These are phyloP conservation scores for Adelognathus sp. DNA, from an alignment of 2,888 invertebrate species.

Conservation along the genomic window DNA sequence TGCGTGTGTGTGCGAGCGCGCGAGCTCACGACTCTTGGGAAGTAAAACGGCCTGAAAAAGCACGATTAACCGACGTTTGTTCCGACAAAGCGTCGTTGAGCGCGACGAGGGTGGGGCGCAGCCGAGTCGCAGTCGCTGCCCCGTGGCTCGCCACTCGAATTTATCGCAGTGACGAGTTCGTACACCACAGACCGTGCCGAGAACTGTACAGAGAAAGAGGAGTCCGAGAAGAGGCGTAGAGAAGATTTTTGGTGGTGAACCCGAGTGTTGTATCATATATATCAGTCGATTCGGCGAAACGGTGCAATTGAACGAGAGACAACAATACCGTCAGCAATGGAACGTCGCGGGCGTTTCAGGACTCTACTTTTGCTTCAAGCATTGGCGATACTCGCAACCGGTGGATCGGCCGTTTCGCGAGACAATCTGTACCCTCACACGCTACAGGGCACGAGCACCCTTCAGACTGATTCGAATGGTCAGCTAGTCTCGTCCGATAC, in stretches of 20 bases:
- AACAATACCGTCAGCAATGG: constrained; percentile 70
- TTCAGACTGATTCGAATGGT: constrained; percentile 70
- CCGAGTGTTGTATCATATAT: constrained; percentile 51
- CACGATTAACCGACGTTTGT: no score
- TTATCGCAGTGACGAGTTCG: constrained; percentile 63
- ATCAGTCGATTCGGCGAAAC: constrained; percentile 74
- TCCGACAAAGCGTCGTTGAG: no score
- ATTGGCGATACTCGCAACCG: constrained; percentile 61
- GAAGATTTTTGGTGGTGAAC: constrained; percentile 66
- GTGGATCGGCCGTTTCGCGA: constrained; percentile 66
- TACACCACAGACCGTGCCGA: constrained; percentile 28
- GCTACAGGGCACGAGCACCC: constrained; percentile 62
- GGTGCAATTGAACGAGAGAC: neutral
- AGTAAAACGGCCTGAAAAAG: no score
- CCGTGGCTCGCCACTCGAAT: constrained; percentile 60
- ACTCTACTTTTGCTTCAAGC: constrained; percentile 61
- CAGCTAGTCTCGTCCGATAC: constrained; percentile 83
- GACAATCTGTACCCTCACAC: constrained; percentile 74
- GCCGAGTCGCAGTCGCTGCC: no score
- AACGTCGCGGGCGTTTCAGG: constrained; percentile 69
- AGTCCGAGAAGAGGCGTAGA: constrained; percentile 61
- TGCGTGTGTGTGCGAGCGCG: no score
- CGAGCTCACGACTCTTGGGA: no score
- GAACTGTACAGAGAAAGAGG: constrained; percentile 5
- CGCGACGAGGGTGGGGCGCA: no score